Evolutionary conservation across 53 echinoderm and acorn worm species (phyloP).

Genomic region (Luidia sarsii): DNA sequence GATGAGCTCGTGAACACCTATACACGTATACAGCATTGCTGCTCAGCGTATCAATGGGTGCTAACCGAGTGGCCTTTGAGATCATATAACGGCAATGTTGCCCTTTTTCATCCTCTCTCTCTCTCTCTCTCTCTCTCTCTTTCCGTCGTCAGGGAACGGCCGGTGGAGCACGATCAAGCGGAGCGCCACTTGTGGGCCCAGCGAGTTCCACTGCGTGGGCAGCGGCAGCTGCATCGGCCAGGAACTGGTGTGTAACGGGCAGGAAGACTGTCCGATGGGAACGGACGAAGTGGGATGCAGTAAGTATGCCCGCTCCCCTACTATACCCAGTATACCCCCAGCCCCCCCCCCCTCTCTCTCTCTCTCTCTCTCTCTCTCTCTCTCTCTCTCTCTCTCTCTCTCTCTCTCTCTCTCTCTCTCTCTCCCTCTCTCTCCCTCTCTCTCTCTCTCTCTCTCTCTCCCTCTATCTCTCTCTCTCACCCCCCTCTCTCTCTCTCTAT

Average conservation of each 20-base stretch:
- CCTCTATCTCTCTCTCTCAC: too few species aligned
- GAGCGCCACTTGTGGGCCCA: constrained; percentile 2
- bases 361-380: not conserved
- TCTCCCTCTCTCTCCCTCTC: not conserved
- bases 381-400: not conserved
- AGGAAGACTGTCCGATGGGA: constrained; percentile 15
- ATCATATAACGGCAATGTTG: too few species aligned
- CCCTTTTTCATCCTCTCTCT: too few species aligned
- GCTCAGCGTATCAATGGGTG: too few species aligned
- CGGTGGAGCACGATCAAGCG: constrained; percentile 40
- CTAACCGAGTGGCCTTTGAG: too few species aligned
- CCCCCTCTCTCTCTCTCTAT: too few species aligned
- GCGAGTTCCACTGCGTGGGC: constrained; percentile 19
- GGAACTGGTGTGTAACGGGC: constrained; percentile 13
- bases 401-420: not conserved
- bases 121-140: too few species aligned
- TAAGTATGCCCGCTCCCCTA: constrained; percentile 3
- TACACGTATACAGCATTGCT: too few species aligned
- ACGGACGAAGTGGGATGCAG: constrained; percentile 46
- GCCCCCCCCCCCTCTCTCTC: not conserved
- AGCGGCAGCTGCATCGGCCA: constrained; percentile 39
- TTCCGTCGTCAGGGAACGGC: constrained; percentile 35
- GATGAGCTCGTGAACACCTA: too few species aligned
- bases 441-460: too few species aligned
- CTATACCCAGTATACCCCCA: not conserved